These are phyloP conservation scores for Pedionomus torquatus DNA, from an alignment of 2,113 vertebrate species.

Conservation along the genomic window DNA sequence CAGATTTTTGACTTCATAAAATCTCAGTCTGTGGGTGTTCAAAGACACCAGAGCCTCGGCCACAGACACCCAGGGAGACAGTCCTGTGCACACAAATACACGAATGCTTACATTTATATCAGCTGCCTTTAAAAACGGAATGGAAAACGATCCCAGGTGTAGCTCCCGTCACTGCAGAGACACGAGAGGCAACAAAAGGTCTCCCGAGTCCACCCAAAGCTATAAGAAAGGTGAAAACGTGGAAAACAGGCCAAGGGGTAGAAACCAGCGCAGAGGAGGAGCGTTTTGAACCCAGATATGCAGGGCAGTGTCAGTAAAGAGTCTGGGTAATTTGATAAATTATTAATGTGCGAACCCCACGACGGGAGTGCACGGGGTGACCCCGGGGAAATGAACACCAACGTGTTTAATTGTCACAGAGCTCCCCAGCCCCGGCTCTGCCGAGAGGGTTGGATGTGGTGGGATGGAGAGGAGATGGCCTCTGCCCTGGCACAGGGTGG, in stretches of 20 bases:
- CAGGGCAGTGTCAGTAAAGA: too few relatives aligned
- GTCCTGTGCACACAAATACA: background rate
- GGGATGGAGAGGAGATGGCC: rapidly evolving
- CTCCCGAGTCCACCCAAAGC: background rate
- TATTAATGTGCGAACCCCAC: background rate
- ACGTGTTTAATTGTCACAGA: background rate
- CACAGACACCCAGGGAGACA: rapidly evolving
- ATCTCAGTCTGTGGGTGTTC: background rate
- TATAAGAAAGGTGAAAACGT: background rate
- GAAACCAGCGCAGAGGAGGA: background rate
- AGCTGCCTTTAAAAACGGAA: background rate
- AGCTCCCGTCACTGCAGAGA: background rate
- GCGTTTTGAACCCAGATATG: too few relatives aligned
- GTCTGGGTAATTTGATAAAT: background rate
- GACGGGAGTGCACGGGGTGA: background rate
- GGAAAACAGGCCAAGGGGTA: background rate
- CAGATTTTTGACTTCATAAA: background rate
- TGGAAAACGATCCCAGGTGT: background rate
- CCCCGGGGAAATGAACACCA: conserved; percentile 6
- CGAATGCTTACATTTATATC: rapidly evolving
- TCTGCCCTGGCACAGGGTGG: rapidly evolving
- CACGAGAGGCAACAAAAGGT: background rate
- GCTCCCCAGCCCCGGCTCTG: background rate
- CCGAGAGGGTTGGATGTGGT: rapidly evolving
- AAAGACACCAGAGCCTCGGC: background rate